These are phyloP conservation scores for Sarcophilus harrisii DNA, from an alignment of 2,797 vertebrate genomes.

Conservation along the genomic window DNA sequence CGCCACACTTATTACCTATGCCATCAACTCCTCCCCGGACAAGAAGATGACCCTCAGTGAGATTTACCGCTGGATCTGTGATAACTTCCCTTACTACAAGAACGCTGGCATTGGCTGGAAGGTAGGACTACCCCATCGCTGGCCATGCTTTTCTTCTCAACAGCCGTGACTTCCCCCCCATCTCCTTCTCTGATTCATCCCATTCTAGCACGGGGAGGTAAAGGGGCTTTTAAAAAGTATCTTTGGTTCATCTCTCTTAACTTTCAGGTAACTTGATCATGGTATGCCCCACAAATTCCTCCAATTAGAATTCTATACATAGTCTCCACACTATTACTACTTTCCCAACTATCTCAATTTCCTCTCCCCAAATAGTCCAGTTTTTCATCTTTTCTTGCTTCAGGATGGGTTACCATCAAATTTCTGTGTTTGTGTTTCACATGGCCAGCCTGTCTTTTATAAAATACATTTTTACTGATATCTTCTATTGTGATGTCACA, in stretches of 20 bases:
- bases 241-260: background rate
- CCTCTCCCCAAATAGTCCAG: slow-evolving; percentile 23
- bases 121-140: slow-evolving; percentile 82
- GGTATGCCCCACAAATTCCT: slow-evolving; percentile 2
- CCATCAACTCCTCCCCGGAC: slow-evolving; percentile 94
- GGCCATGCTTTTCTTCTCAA: background rate
- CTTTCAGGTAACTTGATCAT: background rate
- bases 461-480: background rate
- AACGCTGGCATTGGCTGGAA: slow-evolving; percentile 98
- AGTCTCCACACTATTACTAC: background rate
- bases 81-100: slow-evolving; percentile 97
- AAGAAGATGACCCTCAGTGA: slow-evolving; percentile 97
- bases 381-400: slow-evolving; percentile 32
- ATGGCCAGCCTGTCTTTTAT: background rate
- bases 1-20: slow-evolving; percentile 96
- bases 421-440: slow-evolving; percentile 17
- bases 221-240: slow-evolving; percentile 15
- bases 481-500: background rate
- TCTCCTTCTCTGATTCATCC: slow-evolving; percentile 22
- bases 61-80: slow-evolving; percentile 99
- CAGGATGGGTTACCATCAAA: slow-evolving; percentile 6
- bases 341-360: background rate
- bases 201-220: background rate
- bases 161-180: background rate
- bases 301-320: background rate